phyloP scores from a whole-genome alignment of 1,140 invertebrate species.

The Eubasilissa regina region DNA sequence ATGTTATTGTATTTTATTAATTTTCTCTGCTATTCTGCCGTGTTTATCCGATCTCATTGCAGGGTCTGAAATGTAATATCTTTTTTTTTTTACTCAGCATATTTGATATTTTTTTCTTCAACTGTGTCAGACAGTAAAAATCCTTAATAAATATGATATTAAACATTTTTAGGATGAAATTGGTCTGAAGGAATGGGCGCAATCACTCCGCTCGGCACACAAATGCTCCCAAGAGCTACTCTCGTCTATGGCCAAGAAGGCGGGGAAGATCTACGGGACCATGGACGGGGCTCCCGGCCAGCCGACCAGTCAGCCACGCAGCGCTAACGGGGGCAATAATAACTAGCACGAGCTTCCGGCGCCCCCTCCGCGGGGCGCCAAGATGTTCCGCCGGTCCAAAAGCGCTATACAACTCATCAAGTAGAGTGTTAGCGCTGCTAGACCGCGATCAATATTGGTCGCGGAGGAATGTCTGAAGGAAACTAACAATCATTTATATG shows the following conservation, averaged over 20 bases:
- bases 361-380: constrained; percentile 67
- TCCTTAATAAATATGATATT: no score
- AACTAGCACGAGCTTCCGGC: constrained; percentile 72
- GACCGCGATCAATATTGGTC: not conserved
- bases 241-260: constrained; percentile 95
- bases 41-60: no score
- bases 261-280: constrained; percentile 96
- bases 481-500: no score
- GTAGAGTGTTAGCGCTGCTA: constrained; percentile 59
- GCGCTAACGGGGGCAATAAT: constrained; percentile 63
- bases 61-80: no score
- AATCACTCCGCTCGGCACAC: constrained; percentile 91
- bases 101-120: no score
- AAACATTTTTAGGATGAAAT: constrained; percentile 87
- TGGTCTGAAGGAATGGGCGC: constrained; percentile 95
- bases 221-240: constrained; percentile 94
- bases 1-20: no score
- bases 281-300: constrained; percentile 66
- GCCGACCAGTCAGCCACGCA: constrained; percentile 60
- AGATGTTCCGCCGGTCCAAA: constrained; percentile 73
- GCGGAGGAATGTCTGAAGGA: no score
- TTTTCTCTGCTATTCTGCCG: no score
- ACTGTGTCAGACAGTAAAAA: no score
- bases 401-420: constrained; percentile 72
- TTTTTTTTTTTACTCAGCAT: no score